phyloP scores from a whole-genome alignment of 2,113 vertebrate species.

The Larimichthys polyactis region DNA sequence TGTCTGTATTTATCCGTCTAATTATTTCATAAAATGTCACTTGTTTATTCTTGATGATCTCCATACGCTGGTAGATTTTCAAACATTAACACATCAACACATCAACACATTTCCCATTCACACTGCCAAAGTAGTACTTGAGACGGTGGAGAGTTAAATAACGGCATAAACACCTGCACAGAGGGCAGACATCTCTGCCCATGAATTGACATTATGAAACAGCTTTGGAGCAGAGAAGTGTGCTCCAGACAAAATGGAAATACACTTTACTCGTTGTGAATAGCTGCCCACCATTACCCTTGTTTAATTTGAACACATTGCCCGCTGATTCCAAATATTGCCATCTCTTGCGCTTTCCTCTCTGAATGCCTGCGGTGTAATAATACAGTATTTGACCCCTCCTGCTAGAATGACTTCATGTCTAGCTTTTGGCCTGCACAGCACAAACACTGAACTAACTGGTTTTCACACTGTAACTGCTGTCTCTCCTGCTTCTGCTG shows the following conservation, averaged over 20 bases:
- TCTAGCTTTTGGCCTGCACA: slow-evolving; percentile 19
- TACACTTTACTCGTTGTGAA: neutral
- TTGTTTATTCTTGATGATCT: neutral
- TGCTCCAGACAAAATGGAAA: neutral
- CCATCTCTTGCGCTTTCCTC: slow-evolving; percentile 9
- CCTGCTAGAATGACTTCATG: slow-evolving; percentile 6
- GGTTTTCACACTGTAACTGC: neutral
- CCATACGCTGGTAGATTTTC: neutral
- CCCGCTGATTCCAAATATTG: slow-evolving; percentile 19
- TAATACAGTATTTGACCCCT: neutral
- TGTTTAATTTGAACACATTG: slow-evolving; percentile 34
- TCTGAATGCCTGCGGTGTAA: neutral
- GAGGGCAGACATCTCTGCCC: neutral
- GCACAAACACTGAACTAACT: slow-evolving; percentile 1
- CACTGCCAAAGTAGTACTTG: too few species aligned
- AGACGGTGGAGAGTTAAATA: neutral
- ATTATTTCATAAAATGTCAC: neutral
- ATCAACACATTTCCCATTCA: neutral
- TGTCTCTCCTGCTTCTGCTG: neutral
- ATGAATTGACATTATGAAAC: neutral
- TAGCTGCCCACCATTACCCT: slow-evolving; percentile 21
- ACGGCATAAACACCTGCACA: neutral
- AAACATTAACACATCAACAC: neutral
- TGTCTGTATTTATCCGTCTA: neutral
- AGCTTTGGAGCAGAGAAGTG: neutral